Conservation (phyloP, 2,888 invertebrate species). For the Meiosimyza decipiens region DNA sequence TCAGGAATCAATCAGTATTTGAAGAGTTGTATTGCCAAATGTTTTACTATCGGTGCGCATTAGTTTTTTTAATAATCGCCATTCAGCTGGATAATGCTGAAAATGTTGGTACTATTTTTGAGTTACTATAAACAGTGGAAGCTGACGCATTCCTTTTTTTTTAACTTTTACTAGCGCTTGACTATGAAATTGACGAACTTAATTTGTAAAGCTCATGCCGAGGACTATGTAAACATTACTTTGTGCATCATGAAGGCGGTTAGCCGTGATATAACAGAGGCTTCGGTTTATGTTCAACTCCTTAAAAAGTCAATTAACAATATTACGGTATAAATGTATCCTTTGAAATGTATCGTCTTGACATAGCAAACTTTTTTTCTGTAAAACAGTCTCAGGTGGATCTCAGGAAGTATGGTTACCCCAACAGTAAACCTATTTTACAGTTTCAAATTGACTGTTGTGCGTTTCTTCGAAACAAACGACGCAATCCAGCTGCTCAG, state of each 20-base stretch:
- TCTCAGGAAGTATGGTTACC: background rate
- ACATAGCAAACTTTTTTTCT: background rate
- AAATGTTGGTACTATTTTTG: too few relatives aligned
- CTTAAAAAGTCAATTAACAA: conserved; percentile 20
- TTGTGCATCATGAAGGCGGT: conserved; percentile 36
- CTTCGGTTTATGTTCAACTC: conserved; percentile 17
- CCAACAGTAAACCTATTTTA: background rate
- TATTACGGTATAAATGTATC: conserved; percentile 20
- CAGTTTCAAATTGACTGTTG: conserved; percentile 11
- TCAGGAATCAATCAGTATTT: too few relatives aligned
- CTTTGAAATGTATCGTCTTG: background rate
- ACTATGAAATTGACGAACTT: conserved; percentile 26
- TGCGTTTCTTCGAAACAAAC: conserved; percentile 6
- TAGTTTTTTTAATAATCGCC: too few relatives aligned
- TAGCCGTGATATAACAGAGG: conserved; percentile 29
- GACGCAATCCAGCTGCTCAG: conserved; percentile 1
- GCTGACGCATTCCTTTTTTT: too few relatives aligned
- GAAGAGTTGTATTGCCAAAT: too few relatives aligned
- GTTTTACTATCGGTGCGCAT: too few relatives aligned
- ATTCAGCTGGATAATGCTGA: too few relatives aligned
- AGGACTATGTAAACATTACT: conserved; percentile 8
- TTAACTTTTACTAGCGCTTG: background rate
- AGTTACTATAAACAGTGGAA: too few relatives aligned
- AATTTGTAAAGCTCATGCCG: conserved; percentile 22
- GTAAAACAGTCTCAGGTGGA: background rate